Evolutionary conservation across 2,797 vertebrate species (phyloP).

Genomic region (Enteromius radiatus): DNA sequence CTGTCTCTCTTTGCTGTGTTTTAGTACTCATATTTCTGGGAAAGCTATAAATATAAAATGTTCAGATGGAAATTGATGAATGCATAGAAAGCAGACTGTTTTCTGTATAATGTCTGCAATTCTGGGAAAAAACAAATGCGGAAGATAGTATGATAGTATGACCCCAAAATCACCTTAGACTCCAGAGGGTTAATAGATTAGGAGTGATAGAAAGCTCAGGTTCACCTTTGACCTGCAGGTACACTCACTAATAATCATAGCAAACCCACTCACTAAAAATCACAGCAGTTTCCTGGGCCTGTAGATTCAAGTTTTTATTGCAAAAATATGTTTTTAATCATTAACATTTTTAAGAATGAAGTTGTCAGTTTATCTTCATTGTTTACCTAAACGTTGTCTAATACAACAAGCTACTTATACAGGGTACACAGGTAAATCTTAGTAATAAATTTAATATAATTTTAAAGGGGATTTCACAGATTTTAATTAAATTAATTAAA

Average conservation of each 20-base stretch:
- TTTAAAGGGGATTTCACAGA: background rate
- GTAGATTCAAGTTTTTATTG: background rate
- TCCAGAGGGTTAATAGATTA: constrained; percentile 20
- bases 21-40: background rate
- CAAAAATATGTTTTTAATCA: background rate
- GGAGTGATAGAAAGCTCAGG: background rate
- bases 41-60: constrained; percentile 11
- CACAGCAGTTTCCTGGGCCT: background rate
- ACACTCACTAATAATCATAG: background rate
- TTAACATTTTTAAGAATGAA: background rate
- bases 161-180: too few species aligned
- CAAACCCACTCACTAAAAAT: background rate
- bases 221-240: constrained; percentile 6
- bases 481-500: background rate
- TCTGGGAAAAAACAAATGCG: background rate
- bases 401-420: background rate
- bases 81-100: background rate
- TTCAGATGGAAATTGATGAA: constrained; percentile 1
- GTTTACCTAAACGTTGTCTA: background rate
- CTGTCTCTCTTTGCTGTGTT: constrained; percentile 7
- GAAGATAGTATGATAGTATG: too few species aligned
- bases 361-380: background rate
- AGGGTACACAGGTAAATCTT: background rate
- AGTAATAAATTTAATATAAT: background rate
- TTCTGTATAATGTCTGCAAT: background rate